Evolutionary conservation across 2,888 invertebrate species (phyloP).

Genomic region (Habroteleia sp.): DNA sequence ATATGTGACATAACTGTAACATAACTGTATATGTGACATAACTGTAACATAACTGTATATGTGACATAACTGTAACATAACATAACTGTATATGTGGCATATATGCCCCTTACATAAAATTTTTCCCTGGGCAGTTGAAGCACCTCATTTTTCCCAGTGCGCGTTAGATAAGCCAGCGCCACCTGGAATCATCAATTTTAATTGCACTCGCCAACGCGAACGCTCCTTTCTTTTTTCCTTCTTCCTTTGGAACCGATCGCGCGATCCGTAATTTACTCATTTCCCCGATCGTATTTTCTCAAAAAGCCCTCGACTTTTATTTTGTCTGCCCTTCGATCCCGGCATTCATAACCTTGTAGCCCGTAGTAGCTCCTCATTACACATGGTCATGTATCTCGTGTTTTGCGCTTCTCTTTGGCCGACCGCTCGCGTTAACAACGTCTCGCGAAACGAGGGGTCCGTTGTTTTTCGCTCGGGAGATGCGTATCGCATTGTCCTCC

Average conservation of each 20-base stretch:
- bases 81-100: too few relatives aligned
- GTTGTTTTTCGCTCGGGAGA: slow-evolving; percentile 36
- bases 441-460: slow-evolving; percentile 20
- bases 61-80: slow-evolving; percentile 34
- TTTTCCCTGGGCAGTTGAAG: too few relatives aligned
- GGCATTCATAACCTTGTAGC: slow-evolving; percentile 23
- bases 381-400: slow-evolving; percentile 62
- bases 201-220: slow-evolving; percentile 24
- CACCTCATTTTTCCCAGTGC: too few relatives aligned
- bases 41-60: slow-evolving; percentile 42
- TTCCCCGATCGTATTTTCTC: slow-evolving; percentile 24
- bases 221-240: neutral
- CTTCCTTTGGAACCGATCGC: slow-evolving; percentile 1
- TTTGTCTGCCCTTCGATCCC: slow-evolving; percentile 3
- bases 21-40: slow-evolving; percentile 25
- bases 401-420: slow-evolving; percentile 40
- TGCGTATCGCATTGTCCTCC: slow-evolving; percentile 52
- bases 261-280: slow-evolving; percentile 14
- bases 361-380: slow-evolving; percentile 57
- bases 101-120: too few relatives aligned
- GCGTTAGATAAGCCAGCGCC: slow-evolving; percentile 20
- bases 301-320: slow-evolving; percentile 4
- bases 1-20: slow-evolving; percentile 31
- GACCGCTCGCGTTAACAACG: slow-evolving; percentile 32
- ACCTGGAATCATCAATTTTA: slow-evolving; percentile 43